Conservation (phyloP, 2,888 invertebrate genomes). For the Conomelus anceps region DNA sequence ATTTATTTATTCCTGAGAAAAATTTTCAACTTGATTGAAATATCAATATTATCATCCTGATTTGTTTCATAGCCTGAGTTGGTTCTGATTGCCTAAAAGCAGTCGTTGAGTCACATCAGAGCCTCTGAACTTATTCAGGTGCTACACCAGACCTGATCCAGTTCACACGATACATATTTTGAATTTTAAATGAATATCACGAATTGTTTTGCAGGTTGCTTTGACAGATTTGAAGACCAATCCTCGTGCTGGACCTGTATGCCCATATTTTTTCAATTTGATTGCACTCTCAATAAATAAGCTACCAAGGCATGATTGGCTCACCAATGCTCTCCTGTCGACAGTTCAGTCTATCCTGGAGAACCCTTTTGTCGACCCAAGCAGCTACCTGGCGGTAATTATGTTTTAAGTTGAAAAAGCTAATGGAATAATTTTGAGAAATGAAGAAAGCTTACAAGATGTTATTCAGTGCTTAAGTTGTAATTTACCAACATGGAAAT, state of each 20-base stretch:
- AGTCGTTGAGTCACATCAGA: no score
- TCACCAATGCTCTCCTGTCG: conserved; percentile 30
- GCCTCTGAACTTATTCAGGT: no score
- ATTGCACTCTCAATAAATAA: conserved; percentile 31
- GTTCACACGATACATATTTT: neutral
- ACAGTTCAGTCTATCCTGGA: conserved; percentile 31
- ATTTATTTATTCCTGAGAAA: no score
- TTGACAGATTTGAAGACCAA: conserved; percentile 30
- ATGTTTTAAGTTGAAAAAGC: neutral
- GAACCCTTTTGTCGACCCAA: conserved; percentile 31
- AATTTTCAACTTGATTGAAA: no score
- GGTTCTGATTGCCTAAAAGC: no score
- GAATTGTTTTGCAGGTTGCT: conserved; percentile 27
- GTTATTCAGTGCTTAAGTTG: no score
- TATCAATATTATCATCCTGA: no score
- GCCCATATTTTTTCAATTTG: conserved; percentile 32
- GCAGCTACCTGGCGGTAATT: conserved; percentile 31
- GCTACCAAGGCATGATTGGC: conserved; percentile 27
- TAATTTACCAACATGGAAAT: no score
- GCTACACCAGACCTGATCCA: no score
- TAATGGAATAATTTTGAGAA: neutral
- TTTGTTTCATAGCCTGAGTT: no score
- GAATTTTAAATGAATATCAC: neutral
- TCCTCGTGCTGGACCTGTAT: conserved; percentile 30
- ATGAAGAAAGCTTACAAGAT: no score